These are phyloP conservation scores for Lampris incognitus DNA, from an alignment of 2,113 vertebrate genomes.

Conservation along the genomic window DNA sequence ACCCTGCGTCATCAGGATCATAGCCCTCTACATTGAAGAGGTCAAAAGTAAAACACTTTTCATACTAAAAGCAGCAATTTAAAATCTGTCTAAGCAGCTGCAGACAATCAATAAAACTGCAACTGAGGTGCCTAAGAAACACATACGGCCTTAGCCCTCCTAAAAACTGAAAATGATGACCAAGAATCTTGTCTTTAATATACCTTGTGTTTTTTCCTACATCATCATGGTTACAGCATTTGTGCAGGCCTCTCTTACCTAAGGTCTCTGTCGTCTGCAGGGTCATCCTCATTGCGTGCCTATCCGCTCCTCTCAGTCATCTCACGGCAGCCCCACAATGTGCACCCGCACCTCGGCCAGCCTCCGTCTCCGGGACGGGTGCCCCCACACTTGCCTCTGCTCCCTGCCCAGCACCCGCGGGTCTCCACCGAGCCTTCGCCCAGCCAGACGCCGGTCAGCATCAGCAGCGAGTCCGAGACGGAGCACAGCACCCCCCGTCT, in stretches of 20 bases:
- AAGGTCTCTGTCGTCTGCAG: constrained; percentile 72
- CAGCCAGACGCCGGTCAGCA: constrained; percentile 83
- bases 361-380: constrained; percentile 71
- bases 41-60: constrained; percentile 76
- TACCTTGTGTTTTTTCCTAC: neutral
- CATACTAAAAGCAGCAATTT: constrained; percentile 62
- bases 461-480: constrained; percentile 94
- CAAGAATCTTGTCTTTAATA: constrained; percentile 5
- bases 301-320: constrained; percentile 95
- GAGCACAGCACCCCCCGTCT: constrained; percentile 86
- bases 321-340: constrained; percentile 86
- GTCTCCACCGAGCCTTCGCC: constrained; percentile 69
- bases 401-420: constrained; percentile 49
- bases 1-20: constrained; percentile 73
- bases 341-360: constrained; percentile 83
- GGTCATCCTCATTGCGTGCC: constrained; percentile 87
- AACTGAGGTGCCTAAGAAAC: constrained; percentile 29
- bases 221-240: constrained; percentile 19
- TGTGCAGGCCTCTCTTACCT: constrained; percentile 13
- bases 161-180: constrained; percentile 18
- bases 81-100: constrained; percentile 61
- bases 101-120: constrained; percentile 49
- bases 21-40: constrained; percentile 63
- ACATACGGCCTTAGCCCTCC: constrained; percentile 33
- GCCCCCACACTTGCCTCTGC: constrained; percentile 75